Evolutionary conservation across 2,888 invertebrate species (phyloP), one percentile per base, ranked within the genome.

Genomic region (Hymenopus coronatus): DNA sequence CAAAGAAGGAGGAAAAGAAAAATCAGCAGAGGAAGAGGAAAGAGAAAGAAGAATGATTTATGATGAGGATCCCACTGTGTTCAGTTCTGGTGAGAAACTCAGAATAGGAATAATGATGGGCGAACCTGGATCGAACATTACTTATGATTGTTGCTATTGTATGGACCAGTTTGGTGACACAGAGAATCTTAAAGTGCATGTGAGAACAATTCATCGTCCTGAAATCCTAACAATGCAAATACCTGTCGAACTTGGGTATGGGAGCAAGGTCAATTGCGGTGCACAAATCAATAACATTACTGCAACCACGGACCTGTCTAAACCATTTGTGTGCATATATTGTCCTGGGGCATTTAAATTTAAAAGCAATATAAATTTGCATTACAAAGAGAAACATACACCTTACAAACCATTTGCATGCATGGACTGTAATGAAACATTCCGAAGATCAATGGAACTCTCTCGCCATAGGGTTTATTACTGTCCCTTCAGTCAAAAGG

Each of bases 321-420:
- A 91, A 83, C 91, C 91, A 1, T 91, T 91, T 88, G 90, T 90
- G 15, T 91, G 91, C 88, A 90, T 91, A 28, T 91, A 91, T 87
- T 91, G 91, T 85, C 90, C 91, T 81, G 90, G 90, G 14, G 90
- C 91, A 14, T 91, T 91, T 88, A 91, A 91, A 88, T 90, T 91
- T 33, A 90, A 91, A 89, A 91, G 91, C 87, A 91, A 91, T 28
- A 89, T 91, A 12, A 89, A 90, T 87, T 90, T 90, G n/a, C 91
- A 91, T 85, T 91, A 91, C 83, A 90, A 91, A 83, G 91, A 91
- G 82, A 91, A 91, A 70, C 91, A 91, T 85, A 91, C 91, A 54
- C 91, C 91, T 7, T 89, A 91, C 89, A 91, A 91, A 82, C 91
- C 91, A 28, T 91, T 91, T 88, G 90, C 91, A 88, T 91, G 91